These are phyloP conservation scores for Cepphus grylle DNA, from an alignment of 2,113 vertebrate genomes.

Conservation along the genomic window DNA sequence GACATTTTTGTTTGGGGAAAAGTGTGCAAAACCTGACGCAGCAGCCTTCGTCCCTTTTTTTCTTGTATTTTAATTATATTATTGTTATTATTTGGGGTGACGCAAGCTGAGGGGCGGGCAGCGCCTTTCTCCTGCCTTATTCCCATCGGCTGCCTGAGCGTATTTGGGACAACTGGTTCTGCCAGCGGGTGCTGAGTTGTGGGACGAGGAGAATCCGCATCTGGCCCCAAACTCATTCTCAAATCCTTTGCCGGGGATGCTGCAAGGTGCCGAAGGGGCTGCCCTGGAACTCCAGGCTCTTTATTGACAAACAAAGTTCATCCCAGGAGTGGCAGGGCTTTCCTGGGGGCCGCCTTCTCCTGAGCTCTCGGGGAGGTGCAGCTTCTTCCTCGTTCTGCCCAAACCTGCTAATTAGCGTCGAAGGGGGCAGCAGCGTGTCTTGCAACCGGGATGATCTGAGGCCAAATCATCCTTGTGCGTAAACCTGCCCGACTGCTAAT, in stretches of 20 bases:
- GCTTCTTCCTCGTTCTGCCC: neutral
- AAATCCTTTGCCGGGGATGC: constrained; percentile 24
- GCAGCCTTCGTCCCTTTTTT: neutral
- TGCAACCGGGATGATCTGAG: neutral
- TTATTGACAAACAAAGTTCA: constrained; percentile 61
- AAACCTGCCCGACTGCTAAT: neutral
- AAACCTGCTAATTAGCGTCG: constrained; percentile 31
- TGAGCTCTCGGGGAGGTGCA: neutral
- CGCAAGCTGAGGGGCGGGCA: neutral
- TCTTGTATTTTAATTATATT: neutral
- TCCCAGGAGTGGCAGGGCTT: neutral
- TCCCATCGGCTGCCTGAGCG: neutral
- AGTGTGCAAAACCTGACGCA: neutral
- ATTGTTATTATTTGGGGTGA: neutral
- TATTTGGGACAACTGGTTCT: constrained; percentile 38
- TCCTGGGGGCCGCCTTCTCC: constrained; percentile 38
- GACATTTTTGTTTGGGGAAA: neutral
- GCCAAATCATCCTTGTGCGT: neutral
- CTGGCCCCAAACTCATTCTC: constrained; percentile 32
- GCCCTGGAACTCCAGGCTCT: constrained; percentile 16
- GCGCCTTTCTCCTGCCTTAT: constrained; percentile 10
- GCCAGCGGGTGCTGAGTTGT: neutral
- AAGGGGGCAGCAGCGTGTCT: constrained; percentile 10
- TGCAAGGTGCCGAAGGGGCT: constrained; percentile 32
- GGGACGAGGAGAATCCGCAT: constrained; percentile 32